These are phyloP conservation scores for Perca schrenkii DNA, from an alignment of 2,113 vertebrate species.

Conservation along the genomic window DNA sequence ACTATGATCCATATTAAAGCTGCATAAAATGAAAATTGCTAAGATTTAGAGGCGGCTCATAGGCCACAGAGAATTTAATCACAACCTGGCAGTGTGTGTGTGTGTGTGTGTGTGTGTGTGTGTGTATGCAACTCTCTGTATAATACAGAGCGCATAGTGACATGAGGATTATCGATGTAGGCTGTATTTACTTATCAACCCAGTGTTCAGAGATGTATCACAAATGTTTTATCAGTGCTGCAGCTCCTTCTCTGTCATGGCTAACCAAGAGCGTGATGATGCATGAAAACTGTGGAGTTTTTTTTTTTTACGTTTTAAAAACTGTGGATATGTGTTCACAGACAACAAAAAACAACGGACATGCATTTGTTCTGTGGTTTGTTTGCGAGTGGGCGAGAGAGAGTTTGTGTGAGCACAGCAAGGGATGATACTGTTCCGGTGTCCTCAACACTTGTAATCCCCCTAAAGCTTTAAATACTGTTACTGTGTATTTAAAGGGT, in stretches of 20 bases:
- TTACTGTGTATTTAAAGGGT: conserved; percentile 57
- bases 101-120: conserved; percentile 48
- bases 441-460: conserved; percentile 80
- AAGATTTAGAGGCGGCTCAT: conserved; percentile 93
- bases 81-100: conserved; percentile 84
- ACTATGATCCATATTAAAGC: conserved; percentile 96
- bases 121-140: conserved; percentile 63
- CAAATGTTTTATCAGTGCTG: conserved; percentile 65
- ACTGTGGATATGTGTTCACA: conserved; percentile 50
- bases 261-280: conserved; percentile 32
- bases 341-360: conserved; percentile 17
- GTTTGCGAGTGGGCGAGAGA: conserved; percentile 67
- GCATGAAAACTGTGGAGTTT: conserved; percentile 29
- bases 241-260: conserved; percentile 41
- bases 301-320: conserved; percentile 22
- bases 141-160: conserved; percentile 83
- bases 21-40: conserved; percentile 97
- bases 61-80: conserved; percentile 92
- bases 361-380: conserved; percentile 67
- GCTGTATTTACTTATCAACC: conserved; percentile 88
- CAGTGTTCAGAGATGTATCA: conserved; percentile 86
- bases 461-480: conserved; percentile 81
- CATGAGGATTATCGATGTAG: conserved; percentile 86
- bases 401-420: conserved; percentile 61
- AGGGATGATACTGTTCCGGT: conserved; percentile 72